These are phyloP conservation scores for Phoxinus dragarum DNA, from an alignment of 2,797 vertebrate genomes.

Conservation along the genomic window DNA sequence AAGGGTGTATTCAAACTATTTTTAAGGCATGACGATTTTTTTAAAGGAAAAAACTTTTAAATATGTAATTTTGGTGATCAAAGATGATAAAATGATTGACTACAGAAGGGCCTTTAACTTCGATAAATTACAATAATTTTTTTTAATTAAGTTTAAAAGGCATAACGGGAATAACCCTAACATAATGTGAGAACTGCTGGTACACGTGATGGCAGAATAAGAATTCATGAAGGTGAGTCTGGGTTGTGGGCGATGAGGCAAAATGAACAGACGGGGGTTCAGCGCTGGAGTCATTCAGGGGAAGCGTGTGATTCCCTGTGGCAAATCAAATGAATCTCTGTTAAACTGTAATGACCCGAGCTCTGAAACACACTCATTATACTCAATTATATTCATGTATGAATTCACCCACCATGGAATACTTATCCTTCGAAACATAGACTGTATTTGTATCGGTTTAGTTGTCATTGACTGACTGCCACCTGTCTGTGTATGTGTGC, in stretches of 20 bases:
- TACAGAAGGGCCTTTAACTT: not conserved
- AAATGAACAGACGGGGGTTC: conserved; percentile 33
- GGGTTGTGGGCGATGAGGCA: conserved; percentile 6
- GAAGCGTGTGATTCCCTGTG: conserved; percentile 10
- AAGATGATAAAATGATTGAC: too few relatives aligned
- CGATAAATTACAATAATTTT: too few relatives aligned
- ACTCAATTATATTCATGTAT: conserved; percentile 7
- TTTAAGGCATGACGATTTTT: too few relatives aligned
- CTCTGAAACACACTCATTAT: conserved; percentile 16
- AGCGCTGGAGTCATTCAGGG: conserved; percentile 5
- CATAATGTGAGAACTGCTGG: not conserved
- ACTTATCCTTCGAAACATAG: not conserved
- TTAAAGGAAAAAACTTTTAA: too few relatives aligned
- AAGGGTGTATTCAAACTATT: too few relatives aligned
- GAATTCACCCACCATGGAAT: not conserved
- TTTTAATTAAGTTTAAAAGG: not conserved
- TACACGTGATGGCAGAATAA: not conserved
- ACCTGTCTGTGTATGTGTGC: conserved; percentile 21
- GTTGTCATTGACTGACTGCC: conserved; percentile 7
- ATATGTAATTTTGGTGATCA: too few relatives aligned
- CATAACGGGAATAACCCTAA: not conserved
- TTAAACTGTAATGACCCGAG: not conserved
- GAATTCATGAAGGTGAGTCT: conserved; percentile 1
- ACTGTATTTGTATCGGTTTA: not conserved
- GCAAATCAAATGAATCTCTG: conserved; percentile 17